Conservation (phyloP, 30 jellyfish, hydroid and myxozoan species). For the Aurelia aurita region DNA sequence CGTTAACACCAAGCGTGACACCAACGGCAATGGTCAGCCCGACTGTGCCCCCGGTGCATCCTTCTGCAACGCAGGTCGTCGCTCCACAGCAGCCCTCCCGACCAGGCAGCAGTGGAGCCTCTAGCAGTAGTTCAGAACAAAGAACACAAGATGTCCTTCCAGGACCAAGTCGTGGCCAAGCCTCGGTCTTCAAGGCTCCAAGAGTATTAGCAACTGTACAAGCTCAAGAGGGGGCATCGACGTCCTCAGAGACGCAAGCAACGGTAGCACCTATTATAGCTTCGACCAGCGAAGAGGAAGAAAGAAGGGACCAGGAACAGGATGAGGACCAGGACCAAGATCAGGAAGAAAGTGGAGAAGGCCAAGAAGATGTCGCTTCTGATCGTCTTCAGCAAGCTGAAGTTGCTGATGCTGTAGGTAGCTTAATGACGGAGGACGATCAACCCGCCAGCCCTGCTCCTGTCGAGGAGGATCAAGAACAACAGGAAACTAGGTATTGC, state of each 20-base stretch:
- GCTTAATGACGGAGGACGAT: constrained; percentile 5
- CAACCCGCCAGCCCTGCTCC: background rate
- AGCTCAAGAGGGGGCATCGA: constrained; percentile 52
- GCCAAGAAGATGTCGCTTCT: background rate
- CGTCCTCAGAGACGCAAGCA: constrained; percentile 49
- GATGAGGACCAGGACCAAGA: background rate
- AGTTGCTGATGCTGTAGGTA: constrained; percentile 15
- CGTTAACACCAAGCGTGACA: constrained; percentile 77
- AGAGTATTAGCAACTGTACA: constrained; percentile 56
- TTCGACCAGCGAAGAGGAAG: constrained; percentile 20
- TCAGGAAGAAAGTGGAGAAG: background rate
- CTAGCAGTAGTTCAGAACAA: constrained; percentile 13
- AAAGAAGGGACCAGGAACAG: background rate
- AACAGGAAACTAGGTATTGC: background rate
- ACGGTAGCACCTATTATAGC: constrained; percentile 73
- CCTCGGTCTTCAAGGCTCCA: constrained; percentile 70
- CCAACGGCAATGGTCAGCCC: constrained; percentile 99
- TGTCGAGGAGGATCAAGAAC: background rate
- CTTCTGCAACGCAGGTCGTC: constrained; percentile 64
- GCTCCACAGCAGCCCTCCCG: constrained; percentile 49
- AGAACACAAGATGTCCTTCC: constrained; percentile 58
- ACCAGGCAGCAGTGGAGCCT: constrained; percentile 5
- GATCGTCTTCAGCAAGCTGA: constrained; percentile 28
- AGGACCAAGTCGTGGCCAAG: constrained; percentile 67
- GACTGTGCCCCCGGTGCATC: constrained; percentile 81